phyloP scores from a whole-genome alignment of 2,797 vertebrate genomes.

The Streptopelia turtur region DNA sequence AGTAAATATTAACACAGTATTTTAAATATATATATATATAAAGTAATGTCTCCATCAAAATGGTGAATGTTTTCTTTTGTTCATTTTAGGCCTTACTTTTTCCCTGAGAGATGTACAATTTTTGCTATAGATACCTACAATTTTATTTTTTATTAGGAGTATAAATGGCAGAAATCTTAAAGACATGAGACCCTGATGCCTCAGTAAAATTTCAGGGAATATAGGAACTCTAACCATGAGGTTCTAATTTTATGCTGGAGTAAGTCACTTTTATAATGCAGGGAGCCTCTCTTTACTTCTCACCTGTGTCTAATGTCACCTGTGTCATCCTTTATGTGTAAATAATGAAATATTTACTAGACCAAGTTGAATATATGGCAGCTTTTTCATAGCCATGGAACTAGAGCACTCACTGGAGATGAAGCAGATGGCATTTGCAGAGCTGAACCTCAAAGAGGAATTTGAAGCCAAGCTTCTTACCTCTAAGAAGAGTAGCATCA shows the following conservation, averaged over 20 bases:
- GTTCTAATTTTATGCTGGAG: background rate
- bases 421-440: background rate
- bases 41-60: background rate
- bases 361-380: background rate
- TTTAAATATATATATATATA: background rate
- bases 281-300: background rate
- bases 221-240: background rate
- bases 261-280: background rate
- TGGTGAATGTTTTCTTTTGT: background rate
- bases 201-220: background rate
- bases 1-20: background rate
- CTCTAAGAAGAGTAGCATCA: background rate
- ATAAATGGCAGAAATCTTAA: background rate
- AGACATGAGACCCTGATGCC: background rate
- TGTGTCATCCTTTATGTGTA: background rate
- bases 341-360: slow-evolving; percentile 23
- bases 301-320: background rate
- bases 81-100: background rate
- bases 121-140: background rate
- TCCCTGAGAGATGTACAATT: background rate
- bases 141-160: background rate
- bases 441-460: background rate
- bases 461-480: background rate
- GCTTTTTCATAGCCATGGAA: background rate
- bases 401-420: background rate